Evolutionary conservation across 2,797 vertebrate species (phyloP).

Genomic region (Acipenser oxyrinchus): DNA sequence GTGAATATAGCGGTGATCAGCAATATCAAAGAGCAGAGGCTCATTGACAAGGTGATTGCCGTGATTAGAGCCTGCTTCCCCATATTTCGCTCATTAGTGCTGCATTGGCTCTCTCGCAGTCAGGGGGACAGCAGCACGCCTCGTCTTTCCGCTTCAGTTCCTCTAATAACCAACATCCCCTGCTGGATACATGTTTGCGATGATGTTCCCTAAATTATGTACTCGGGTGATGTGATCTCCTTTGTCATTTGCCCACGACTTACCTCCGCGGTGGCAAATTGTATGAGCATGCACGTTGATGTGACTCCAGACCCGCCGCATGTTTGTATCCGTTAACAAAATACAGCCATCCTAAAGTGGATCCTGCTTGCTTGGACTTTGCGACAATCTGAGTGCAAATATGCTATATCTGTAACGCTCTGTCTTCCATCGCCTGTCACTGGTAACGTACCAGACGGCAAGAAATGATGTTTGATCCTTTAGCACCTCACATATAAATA

Average conservation of each 20-base stretch:
- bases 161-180: slow-evolving; percentile 37
- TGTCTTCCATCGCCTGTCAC: not conserved
- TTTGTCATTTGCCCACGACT: slow-evolving; percentile 36
- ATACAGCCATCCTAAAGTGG: not conserved
- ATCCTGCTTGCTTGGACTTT: not conserved
- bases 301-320: not conserved
- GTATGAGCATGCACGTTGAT: slow-evolving; percentile 10
- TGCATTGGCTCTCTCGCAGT: slow-evolving; percentile 4
- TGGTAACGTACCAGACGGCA: no score
- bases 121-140: slow-evolving; percentile 13
- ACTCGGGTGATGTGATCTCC: slow-evolving; percentile 29
- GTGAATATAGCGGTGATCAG: slow-evolving; percentile 71
- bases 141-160: slow-evolving; percentile 13
- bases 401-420: not conserved
- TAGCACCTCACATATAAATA: no score
- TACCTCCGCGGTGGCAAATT: slow-evolving; percentile 14
- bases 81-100: slow-evolving; percentile 48
- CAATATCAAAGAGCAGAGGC: slow-evolving; percentile 65
- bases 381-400: not conserved
- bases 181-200: slow-evolving; percentile 4
- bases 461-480: no score
- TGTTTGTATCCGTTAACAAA: not conserved
- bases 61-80: slow-evolving; percentile 61
- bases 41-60: slow-evolving; percentile 64
- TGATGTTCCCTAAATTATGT: slow-evolving; percentile 21